These are phyloP conservation scores for Astropecten irregularis DNA, from an alignment of 53 echinoderm and acorn worm genomes.

Conservation along the genomic window DNA sequence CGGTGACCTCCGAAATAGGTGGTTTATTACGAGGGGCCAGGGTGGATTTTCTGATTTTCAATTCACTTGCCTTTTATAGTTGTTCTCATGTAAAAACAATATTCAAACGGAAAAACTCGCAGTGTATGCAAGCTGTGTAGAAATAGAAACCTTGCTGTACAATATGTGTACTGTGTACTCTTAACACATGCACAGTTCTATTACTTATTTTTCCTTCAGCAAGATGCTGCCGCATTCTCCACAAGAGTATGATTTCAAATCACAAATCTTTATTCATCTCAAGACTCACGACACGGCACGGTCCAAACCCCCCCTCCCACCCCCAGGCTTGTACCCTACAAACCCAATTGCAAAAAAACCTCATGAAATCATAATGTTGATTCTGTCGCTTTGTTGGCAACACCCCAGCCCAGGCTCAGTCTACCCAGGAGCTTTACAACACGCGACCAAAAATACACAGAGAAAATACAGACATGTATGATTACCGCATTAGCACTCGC, in stretches of 20 bases:
- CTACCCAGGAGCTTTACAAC: background rate
- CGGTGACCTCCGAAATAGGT: background rate
- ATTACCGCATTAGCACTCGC: background rate
- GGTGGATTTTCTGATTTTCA: no score
- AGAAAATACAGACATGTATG: background rate
- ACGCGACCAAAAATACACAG: background rate
- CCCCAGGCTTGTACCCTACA: background rate
- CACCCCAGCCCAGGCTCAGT: background rate
- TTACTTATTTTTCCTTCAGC: no score
- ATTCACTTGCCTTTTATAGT: no score
- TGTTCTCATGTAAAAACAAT: no score
- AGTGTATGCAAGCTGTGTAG: no score
- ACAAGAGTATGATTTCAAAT: no score
- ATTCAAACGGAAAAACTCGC: no score
- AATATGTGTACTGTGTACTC: no score
- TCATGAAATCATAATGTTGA: slow-evolving; percentile 32
- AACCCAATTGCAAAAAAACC: background rate
- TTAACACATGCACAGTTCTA: no score
- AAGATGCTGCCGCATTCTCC: no score
- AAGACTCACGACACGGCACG: background rate
- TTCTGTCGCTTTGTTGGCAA: background rate
- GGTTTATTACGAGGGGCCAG: no score
- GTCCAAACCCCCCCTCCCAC: background rate
- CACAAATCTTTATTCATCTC: background rate
- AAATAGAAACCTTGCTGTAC: no score